Evolutionary conservation across 2,797 vertebrate genomes (phyloP), one percentile per base, ranked within the genome.

Genomic region (Poeciliopsis presidionis): DNA sequence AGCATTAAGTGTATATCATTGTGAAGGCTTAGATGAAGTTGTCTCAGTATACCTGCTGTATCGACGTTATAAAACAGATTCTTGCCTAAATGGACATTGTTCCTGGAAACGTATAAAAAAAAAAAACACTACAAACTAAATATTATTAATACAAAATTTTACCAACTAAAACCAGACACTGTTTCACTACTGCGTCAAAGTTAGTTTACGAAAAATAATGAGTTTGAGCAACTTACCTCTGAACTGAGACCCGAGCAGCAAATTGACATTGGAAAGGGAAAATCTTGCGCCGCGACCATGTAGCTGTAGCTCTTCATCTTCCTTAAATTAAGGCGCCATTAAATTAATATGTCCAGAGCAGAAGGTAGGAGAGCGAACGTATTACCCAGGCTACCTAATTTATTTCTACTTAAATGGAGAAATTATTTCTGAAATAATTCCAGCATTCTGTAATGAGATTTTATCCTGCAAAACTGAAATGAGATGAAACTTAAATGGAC

Each of bases 321-420:
- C 86, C 91, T 90, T 87, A 93, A 90, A 94, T 94, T 91, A 90
- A 91, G 91, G 87, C 93, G 88, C 88, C 92, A 92, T 95, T 95
- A 93, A 95, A 96, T 95, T 93, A 89, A 93, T 94, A 49, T 74
- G 94, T 93, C 95, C 88, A 92, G 84, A 86, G 77, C 88, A 85
- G 88, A 90, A 92, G 91, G 92, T 89, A 90, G 91, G 92, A 86
- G 80, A 93, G 91, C 91, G 91, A 89, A 94, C 83, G 83, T 87
- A 86, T 95, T 92, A 94, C 89, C 88, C 86, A 88, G 91, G 83
- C 90, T 65, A 76, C 84, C 82, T 91, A 93, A 94, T 94, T 95
- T 94, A 94, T 95, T 95, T 93, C 94, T 93, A 92, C 91, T 94
- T 95, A 95, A 96, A 94, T 91, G 84, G 89, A 86, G 89, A 93